phyloP scores from a whole-genome alignment of 2,113 vertebrate genomes.

The Psilopogon haemacephalus region DNA sequence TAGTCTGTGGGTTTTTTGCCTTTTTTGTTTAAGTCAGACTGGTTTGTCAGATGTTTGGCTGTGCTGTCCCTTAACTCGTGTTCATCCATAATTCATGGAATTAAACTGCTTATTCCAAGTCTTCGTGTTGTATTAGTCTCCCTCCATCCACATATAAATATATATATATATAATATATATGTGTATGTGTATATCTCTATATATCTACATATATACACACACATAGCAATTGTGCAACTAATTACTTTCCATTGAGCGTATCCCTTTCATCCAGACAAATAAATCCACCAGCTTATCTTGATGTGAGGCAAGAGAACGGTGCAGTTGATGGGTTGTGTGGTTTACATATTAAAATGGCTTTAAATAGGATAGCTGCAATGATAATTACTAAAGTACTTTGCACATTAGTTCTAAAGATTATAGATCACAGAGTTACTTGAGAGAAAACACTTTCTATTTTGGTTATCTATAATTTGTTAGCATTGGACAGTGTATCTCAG shows the following conservation, averaged over 20 bases:
- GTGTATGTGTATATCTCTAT: constrained; percentile 41
- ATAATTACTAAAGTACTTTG: not conserved
- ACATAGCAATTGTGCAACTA: constrained; percentile 24
- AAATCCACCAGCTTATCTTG: not conserved
- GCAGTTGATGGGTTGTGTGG: not conserved
- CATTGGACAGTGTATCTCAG: not conserved
- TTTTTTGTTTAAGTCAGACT: not conserved
- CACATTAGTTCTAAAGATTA: not conserved
- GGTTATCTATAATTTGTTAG: not conserved
- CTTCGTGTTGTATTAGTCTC: not conserved
- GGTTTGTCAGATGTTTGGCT: not conserved
- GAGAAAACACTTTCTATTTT: not conserved
- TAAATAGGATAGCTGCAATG: not conserved
- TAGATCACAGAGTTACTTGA: not conserved
- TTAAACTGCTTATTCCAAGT: constrained; percentile 22
- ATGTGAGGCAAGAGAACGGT: not conserved
- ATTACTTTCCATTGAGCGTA: not conserved
- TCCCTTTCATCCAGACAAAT: not conserved
- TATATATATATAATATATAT: constrained; percentile 2
- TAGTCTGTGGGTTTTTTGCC: rapidly evolving
- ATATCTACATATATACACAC: constrained; percentile 68
- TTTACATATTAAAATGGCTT: not conserved
- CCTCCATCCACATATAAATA: not conserved
- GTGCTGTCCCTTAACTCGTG: not conserved
- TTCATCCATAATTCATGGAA: not conserved